Base-by-base conservation (phyloP, 2,797 vertebrate species). In the Neomorphus geoffroyi region DNA sequence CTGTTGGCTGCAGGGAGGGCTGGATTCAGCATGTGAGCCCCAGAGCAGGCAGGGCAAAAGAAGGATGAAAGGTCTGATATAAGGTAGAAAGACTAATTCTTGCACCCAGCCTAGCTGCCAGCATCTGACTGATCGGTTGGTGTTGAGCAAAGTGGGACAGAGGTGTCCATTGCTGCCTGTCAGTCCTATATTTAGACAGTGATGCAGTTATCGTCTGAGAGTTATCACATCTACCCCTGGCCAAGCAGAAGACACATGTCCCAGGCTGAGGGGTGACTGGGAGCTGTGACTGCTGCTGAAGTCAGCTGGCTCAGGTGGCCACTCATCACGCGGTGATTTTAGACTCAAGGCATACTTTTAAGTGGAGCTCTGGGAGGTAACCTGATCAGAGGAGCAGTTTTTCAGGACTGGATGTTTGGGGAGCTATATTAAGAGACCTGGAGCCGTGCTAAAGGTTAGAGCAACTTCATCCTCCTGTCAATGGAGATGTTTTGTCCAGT, bases 401-500 rank as follows among this genome's bases (percentile, higher is more conserved):
- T 62, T 72, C 78, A 30, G 43, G 73, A n/a, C 80, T 67, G 57
- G 77, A 33, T 15, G 1, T 43, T 88, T 83, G 37, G 71, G 75
- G 57, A 92, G 80, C 92, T 95, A 78, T 92, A 89, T 91, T 81
- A 82, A 92, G 92, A 88, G 74, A 80, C n/a, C n/a, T 75, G 50
- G 66, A 93, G 72, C 73, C 51, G 46, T 0, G 0, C 56, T 93
- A 88, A 95, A 86, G 91, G 92, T 94, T 95, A 85, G 62, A 73
- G 56, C 62, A 61, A 27, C 53, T 77, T 23, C 53, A 48, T 65
- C 50, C 26, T 71, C 39, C 50, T 62, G 67, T 81, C 71, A 41
- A 9, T 66, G 57, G 73, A 73, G 48, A 33, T 5, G 3, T 33
- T 71, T 72, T 16, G 18, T 62, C 46, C 41, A 50, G 53, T 80